Base-by-base conservation (phyloP, 1,140 invertebrate species). In the Eupeodes corollae region DNA sequence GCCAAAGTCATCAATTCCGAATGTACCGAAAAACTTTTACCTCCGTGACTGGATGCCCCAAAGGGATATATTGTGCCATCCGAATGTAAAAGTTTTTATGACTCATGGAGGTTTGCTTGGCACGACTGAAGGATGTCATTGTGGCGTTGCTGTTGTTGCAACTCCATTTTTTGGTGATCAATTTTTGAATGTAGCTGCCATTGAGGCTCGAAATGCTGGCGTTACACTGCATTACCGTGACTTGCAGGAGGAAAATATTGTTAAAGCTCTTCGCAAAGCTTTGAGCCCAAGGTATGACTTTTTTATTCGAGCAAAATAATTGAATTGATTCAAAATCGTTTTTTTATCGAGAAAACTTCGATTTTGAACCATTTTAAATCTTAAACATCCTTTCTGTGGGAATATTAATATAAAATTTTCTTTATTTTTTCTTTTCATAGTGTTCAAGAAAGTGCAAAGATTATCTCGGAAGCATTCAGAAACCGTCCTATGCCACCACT, bases 21-120 rank as follows among this genome's bases (percentile, higher is more conserved):
- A 70, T 14, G 63, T 75, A 50, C 73, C 76, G 15, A 61, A 72
- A 48, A 84, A 84, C 66, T 67, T 83, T 9, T 72, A 73, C 51
- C 55, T 77, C 8, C 55, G 68, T 2, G 74, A 73, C 52, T 84
- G 80, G 79, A 59, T 80, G 43, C 82, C 80, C 3, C 80, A 83
- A 64, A 68, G 73, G 30, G 78, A 79, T 52, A 75, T 82, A 58
- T 64, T 82, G 52, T 74, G 79, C 80, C 80, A 86, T 65, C 73
- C 75, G 19, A 79, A 81, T 55, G 73, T 75, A 0, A 67, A 70
- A 42, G 74, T 72, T 2, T 85, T 84, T 52, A 71, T 85, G 31
- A 79, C 79, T 5, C 83, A 88, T 54, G 79, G 79, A 21, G 84
- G 83, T 5, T 73, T 83, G 44, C 70, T 82, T 49, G 77, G 83